Conservation (phyloP, 2,797 vertebrate species). For the Coracias cyanogaster region DNA sequence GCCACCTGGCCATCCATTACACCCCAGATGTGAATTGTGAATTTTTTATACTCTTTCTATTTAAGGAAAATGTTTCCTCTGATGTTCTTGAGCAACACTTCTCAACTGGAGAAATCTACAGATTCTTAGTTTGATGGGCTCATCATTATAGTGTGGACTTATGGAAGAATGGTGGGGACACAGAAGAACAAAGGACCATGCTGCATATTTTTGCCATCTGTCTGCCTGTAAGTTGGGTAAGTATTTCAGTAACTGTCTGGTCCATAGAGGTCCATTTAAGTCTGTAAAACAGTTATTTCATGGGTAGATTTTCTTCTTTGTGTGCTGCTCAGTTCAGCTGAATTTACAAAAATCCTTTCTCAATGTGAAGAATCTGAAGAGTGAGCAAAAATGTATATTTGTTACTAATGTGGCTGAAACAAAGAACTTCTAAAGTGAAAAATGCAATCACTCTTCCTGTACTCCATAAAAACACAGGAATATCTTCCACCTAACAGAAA, state of each 20-base stretch:
- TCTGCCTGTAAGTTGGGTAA: not conserved
- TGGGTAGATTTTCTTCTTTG: not conserved
- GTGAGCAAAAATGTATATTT: not conserved
- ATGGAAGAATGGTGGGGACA: not conserved
- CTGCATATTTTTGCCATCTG: conserved; percentile 35
- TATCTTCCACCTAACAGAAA: not conserved
- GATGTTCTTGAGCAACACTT: conserved; percentile 48
- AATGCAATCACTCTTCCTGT: not conserved
- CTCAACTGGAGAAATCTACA: conserved; percentile 43
- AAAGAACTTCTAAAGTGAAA: not conserved
- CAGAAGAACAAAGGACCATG: not conserved
- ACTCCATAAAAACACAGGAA: not conserved
- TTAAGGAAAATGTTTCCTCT: conserved; percentile 44
- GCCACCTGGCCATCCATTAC: conserved; percentile 68
- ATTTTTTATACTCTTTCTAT: conserved; percentile 59
- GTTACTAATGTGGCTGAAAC: not conserved
- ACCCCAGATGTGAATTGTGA: conserved; percentile 69
- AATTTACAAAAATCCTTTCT: not conserved
- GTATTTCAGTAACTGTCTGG: not conserved
- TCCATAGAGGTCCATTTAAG: not conserved
- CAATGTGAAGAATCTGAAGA: not conserved
- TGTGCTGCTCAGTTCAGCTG: not conserved
- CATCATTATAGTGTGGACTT: not conserved
- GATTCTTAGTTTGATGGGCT: conserved; percentile 35
- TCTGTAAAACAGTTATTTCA: not conserved